phyloP scores from a whole-genome alignment of 2,797 vertebrate genomes.

The Orientallactaga sibirica region DNA sequence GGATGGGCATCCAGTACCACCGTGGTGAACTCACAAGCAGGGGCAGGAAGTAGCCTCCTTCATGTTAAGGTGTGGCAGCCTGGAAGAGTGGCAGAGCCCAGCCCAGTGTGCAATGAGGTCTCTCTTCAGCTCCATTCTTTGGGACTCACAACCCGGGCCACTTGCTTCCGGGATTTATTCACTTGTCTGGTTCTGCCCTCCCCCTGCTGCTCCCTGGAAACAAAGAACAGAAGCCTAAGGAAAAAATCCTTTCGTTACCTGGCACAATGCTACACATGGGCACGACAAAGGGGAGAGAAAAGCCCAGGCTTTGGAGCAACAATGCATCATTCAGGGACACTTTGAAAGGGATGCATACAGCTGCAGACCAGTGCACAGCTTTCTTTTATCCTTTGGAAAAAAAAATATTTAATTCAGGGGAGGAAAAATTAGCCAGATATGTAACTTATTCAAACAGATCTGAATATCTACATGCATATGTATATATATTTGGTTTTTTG shows the following conservation, averaged over 20 bases:
- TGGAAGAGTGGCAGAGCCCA: fast-evolving
- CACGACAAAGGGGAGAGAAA: not conserved
- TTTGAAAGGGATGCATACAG: not conserved
- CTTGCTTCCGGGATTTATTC: not conserved
- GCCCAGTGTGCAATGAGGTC: fast-evolving
- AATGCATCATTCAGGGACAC: conserved; percentile 22
- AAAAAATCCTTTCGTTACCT: conserved; percentile 56
- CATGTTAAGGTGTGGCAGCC: fast-evolving
- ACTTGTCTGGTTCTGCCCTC: not conserved
- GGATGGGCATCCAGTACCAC: not conserved
- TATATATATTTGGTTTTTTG: no score
- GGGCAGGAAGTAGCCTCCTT: no score
- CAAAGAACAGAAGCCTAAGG: conserved; percentile 64
- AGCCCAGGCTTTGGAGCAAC: not conserved
- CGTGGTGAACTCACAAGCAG: not conserved
- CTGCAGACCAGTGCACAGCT: fast-evolving
- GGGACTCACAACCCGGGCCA: not conserved
- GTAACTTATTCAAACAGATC: not conserved
- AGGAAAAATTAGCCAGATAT: not conserved
- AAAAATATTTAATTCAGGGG: not conserved
- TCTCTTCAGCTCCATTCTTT: not conserved
- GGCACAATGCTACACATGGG: not conserved
- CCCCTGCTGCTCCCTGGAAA: conserved; percentile 45
- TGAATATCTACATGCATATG: no score
- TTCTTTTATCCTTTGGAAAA: not conserved